phyloP scores from a whole-genome alignment of 2,888 invertebrate genomes.

The Druceiella hillmani region DNA sequence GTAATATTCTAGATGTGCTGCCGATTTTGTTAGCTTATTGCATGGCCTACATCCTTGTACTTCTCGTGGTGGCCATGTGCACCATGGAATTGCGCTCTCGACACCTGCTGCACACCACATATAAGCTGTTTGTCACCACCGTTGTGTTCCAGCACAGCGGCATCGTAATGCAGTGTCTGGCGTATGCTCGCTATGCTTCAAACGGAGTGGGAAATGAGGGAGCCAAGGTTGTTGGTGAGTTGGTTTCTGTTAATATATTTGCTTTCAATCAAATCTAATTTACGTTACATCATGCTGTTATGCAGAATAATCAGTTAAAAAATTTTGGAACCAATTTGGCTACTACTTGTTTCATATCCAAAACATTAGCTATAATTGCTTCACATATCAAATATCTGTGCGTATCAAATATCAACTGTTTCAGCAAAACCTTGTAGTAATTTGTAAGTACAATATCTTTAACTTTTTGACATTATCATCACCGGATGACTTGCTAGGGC shows the following conservation, averaged over 20 bases:
- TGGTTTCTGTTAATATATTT: neutral
- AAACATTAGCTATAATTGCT: too few relatives aligned
- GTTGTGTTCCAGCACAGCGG: conserved; percentile 65
- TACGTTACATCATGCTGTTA: too few relatives aligned
- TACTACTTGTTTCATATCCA: too few relatives aligned
- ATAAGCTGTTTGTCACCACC: conserved; percentile 76
- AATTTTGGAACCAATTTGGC: too few relatives aligned
- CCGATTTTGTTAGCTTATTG: conserved; percentile 74
- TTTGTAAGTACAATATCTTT: too few relatives aligned
- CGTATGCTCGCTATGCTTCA: conserved; percentile 71
- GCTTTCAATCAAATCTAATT: neutral
- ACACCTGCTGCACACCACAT: conserved; percentile 82
- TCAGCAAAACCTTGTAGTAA: too few relatives aligned
- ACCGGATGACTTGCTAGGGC: too few relatives aligned
- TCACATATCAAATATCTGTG: too few relatives aligned
- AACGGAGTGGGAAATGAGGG: conserved; percentile 60
- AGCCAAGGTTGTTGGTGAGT: conserved; percentile 45
- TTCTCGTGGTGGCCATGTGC: conserved; percentile 68
- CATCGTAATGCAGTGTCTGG: conserved; percentile 61
- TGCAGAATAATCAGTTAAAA: too few relatives aligned
- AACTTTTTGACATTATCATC: too few relatives aligned
- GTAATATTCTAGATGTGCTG: conserved; percentile 72
- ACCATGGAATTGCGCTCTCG: conserved; percentile 70
- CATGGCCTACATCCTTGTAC: conserved; percentile 64
- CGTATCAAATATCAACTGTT: too few relatives aligned